Evolutionary conservation across 2,888 invertebrate species (phyloP).

Genomic region (Slavum lentiscoides): DNA sequence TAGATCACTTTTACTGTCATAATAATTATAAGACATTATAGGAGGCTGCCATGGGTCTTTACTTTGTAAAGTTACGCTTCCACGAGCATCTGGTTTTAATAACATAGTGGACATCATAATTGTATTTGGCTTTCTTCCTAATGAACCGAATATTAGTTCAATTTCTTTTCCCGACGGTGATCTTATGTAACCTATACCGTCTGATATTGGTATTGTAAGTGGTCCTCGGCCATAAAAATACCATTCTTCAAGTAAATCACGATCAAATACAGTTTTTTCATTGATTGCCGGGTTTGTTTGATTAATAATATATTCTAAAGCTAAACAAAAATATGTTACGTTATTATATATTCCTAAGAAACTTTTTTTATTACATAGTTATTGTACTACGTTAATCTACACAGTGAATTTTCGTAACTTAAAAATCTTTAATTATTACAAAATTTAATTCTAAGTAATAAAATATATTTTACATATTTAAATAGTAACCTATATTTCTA

Average conservation of each 20-base stretch:
- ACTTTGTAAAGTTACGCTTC: constrained; percentile 61
- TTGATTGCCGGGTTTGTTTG: constrained; percentile 56
- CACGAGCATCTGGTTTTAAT: constrained; percentile 65
- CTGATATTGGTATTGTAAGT: constrained; percentile 64
- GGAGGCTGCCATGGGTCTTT: constrained; percentile 63
- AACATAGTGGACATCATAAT: constrained; percentile 65
- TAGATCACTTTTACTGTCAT: constrained; percentile 60
- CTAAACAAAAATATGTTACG: constrained; percentile 1
- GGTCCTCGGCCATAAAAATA: constrained; percentile 58
- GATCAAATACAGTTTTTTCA: constrained; percentile 47
- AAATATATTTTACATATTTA: too few relatives aligned
- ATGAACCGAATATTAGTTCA: constrained; percentile 71
- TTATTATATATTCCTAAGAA: too few relatives aligned
- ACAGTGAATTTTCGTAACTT: too few relatives aligned
- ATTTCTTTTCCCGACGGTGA: constrained; percentile 69
- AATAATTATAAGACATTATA: constrained; percentile 63
- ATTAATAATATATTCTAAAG: constrained; percentile 64
- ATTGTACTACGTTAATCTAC: too few relatives aligned
- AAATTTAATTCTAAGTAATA: too few relatives aligned
- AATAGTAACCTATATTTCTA: too few relatives aligned
- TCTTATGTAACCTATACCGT: constrained; percentile 66
- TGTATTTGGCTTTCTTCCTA: constrained; percentile 65
- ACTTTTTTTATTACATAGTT: too few relatives aligned
- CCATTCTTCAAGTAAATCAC: constrained; percentile 54
- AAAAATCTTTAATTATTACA: too few relatives aligned